Evolutionary conservation across 2,113 vertebrate genomes (phyloP).

Genomic region (Conger conger): DNA sequence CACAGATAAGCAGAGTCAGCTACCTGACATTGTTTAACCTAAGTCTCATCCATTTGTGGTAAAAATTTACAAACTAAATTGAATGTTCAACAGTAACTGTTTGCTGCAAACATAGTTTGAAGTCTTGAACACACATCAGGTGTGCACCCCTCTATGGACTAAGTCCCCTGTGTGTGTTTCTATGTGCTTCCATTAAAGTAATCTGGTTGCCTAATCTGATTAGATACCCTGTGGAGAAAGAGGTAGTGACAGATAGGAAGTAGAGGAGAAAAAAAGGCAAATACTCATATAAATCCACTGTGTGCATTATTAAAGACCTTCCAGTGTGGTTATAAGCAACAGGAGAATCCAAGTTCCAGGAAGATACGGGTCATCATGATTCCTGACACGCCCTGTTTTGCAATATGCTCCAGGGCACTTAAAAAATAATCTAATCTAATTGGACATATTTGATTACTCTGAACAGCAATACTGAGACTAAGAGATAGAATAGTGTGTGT

Average conservation of each 20-base stretch:
- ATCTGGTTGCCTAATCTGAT: not conserved
- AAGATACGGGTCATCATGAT: not conserved
- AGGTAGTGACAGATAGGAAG: not conserved
- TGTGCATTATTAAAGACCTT: not conserved
- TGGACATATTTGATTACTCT: not conserved
- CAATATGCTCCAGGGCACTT: not conserved
- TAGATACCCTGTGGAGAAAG: not conserved
- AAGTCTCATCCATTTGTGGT: too few species aligned
- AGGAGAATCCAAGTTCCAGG: slow-evolving; percentile 4
- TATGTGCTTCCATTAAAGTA: not conserved
- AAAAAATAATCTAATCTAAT: not conserved
- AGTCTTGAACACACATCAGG: too few species aligned
- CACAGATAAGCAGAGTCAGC: too few species aligned
- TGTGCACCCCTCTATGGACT: not conserved
- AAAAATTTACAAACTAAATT: too few species aligned
- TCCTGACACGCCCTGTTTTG: not conserved
- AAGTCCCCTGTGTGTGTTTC: not conserved
- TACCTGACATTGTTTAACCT: too few species aligned
- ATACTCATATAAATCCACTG: not conserved
- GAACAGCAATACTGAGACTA: not conserved
- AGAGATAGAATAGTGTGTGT: not conserved
- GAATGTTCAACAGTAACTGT: too few species aligned
- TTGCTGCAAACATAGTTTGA: too few species aligned
- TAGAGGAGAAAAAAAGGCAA: not conserved
- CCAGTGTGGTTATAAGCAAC: not conserved